Evolutionary conservation across 1,140 invertebrate genomes (phyloP).

Genomic region (Triops longicaudatus): DNA sequence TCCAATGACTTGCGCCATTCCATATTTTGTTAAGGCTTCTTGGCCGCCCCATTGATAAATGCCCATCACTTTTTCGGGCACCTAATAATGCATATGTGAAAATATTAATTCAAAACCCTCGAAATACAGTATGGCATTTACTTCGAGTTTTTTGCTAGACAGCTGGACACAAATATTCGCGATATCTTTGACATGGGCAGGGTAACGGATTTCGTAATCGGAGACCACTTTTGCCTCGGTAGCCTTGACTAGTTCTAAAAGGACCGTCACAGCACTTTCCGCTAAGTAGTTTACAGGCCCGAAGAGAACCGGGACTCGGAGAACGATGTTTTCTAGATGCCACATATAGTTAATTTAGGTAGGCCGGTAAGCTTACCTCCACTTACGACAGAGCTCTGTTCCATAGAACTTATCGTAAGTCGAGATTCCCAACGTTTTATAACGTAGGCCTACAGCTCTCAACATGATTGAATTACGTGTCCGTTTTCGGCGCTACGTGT

Average conservation of each 20-base stretch:
- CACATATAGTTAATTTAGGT: too few species aligned
- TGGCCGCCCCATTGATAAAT: slow-evolving; percentile 33
- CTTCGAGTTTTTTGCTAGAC: slow-evolving; percentile 36
- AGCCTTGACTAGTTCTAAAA: slow-evolving; percentile 40
- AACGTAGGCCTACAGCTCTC: too few species aligned
- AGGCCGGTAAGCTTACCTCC: too few species aligned
- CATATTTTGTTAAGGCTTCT: slow-evolving; percentile 49
- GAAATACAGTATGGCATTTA: slow-evolving; percentile 28
- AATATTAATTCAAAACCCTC: slow-evolving; percentile 24
- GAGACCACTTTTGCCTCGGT: slow-evolving; percentile 37
- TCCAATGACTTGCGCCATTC: slow-evolving; percentile 46
- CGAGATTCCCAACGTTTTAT: too few species aligned
- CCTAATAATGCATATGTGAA: background rate
- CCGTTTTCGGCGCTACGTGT: too few species aligned
- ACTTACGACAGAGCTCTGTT: too few species aligned
- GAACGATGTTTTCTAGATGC: slow-evolving; percentile 39
- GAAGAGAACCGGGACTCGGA: slow-evolving; percentile 43
- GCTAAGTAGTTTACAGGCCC: slow-evolving; percentile 43
- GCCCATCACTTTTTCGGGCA: background rate
- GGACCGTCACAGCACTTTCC: slow-evolving; percentile 47
- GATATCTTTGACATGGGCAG: slow-evolving; percentile 44
- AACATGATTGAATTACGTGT: too few species aligned
- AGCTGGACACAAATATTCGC: slow-evolving; percentile 41
- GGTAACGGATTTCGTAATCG: slow-evolving; percentile 44
- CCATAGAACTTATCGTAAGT: too few species aligned